Conservation (phyloP, 2,888 invertebrate species). For the Caenorhabditis auriculariae region DNA sequence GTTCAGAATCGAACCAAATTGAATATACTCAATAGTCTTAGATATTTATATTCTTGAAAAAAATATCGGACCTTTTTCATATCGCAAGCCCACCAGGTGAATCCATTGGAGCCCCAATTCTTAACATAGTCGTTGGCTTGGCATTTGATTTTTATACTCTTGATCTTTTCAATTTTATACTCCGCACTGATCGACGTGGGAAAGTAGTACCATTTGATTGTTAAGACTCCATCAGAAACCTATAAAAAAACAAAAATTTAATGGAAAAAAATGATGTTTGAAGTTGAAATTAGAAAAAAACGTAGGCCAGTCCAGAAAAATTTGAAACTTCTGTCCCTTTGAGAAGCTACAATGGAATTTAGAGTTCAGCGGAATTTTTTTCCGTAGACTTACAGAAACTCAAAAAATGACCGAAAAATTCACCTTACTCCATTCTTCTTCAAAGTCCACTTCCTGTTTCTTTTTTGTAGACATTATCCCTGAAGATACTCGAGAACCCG, state of each 20-base stretch:
- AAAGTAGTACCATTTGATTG: slow-evolving; percentile 25
- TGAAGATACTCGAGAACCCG: not conserved
- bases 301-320: too few species aligned
- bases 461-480: not conserved
- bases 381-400: too few species aligned
- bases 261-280: too few species aligned
- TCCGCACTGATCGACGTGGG: slow-evolving; percentile 16
- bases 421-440: slow-evolving; percentile 27
- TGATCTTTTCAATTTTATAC: slow-evolving; percentile 14
- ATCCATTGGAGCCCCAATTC: slow-evolving; percentile 22
- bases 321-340: too few species aligned
- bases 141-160: slow-evolving; percentile 4
- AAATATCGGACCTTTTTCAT: slow-evolving; percentile 8
- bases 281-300: too few species aligned
- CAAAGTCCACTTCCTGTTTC: slow-evolving; percentile 12
- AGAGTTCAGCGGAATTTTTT: too few species aligned
- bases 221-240: too few species aligned
- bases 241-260: too few species aligned
- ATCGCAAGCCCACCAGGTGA: slow-evolving; percentile 27
- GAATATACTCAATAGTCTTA: too few species aligned
- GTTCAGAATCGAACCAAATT: too few species aligned
- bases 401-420: not conserved
- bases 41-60: not conserved
- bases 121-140: slow-evolving; percentile 17
- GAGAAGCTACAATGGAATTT: too few species aligned